Conservation (phyloP, 1,140 invertebrate genomes). For the Zaprionus inermis region DNA sequence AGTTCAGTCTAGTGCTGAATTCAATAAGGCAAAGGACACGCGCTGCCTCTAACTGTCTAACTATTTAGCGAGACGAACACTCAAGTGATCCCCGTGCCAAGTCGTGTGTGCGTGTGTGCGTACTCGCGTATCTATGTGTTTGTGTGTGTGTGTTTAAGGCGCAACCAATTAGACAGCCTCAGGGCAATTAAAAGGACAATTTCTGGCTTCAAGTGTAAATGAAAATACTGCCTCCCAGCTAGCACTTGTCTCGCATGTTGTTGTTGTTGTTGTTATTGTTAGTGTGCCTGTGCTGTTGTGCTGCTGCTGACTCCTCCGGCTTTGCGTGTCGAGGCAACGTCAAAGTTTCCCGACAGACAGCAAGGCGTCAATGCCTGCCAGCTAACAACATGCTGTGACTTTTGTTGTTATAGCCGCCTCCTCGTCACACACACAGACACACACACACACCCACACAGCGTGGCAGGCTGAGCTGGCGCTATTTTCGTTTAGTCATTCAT, state of each 20-base stretch:
- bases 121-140: not conserved
- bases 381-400: constrained; percentile 42
- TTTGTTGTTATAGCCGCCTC: constrained; percentile 34
- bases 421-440: not conserved
- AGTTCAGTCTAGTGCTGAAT: constrained; percentile 80
- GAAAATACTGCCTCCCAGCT: constrained; percentile 26
- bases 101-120: constrained; percentile 26
- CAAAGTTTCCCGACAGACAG: constrained; percentile 72
- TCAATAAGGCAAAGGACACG: constrained; percentile 66
- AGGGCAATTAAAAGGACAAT: constrained; percentile 30
- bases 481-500: constrained; percentile 57
- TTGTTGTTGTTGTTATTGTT: constrained; percentile 26
- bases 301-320: constrained; percentile 41
- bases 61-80: constrained; percentile 18
- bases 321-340: constrained; percentile 52
- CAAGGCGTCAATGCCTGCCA: constrained; percentile 59
- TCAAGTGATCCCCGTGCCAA: constrained; percentile 50
- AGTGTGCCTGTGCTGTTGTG: constrained; percentile 16
- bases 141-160: constrained; percentile 9
- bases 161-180: constrained; percentile 31
- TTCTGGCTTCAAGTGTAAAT: constrained; percentile 43
- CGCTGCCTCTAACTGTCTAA: constrained; percentile 35
- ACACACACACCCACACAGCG: not conserved
- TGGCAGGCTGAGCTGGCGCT: constrained; percentile 31
- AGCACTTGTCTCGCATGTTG: constrained; percentile 23